Conservation (phyloP, 1,140 invertebrate genomes). For the Drosophila teissieri region DNA sequence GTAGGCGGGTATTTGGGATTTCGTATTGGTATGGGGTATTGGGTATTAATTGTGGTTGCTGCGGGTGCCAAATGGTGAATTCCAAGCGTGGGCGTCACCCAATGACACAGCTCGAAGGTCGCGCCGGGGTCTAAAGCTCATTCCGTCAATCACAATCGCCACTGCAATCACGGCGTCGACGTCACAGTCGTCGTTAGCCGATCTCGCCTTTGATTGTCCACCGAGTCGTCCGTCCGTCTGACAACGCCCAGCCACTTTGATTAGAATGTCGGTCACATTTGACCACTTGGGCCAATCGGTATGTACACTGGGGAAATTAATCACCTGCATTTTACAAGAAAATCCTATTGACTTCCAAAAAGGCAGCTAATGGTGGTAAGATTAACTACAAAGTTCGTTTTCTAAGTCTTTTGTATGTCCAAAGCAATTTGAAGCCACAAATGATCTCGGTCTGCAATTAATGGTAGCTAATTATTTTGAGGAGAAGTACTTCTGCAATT, state of each 20-base stretch:
- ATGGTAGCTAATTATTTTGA: background rate
- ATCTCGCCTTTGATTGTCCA: slow-evolving; percentile 40
- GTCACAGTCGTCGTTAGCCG: slow-evolving; percentile 57
- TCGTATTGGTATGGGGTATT: background rate
- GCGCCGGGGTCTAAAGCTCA: slow-evolving; percentile 34
- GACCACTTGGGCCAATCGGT: slow-evolving; percentile 1
- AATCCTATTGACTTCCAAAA: background rate
- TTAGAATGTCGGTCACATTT: slow-evolving; percentile 56
- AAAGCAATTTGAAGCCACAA: background rate
- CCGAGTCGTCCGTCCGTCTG: slow-evolving; percentile 29
- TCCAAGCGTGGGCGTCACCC: slow-evolving; percentile 73
- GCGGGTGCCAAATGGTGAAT: slow-evolving; percentile 65
- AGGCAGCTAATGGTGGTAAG: no score
- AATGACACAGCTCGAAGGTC: slow-evolving; percentile 59
- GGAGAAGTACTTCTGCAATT: background rate
- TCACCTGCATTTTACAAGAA: background rate
- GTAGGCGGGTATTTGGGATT: background rate
- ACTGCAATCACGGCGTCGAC: slow-evolving; percentile 62
- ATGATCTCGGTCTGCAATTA: background rate
- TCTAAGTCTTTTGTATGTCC: background rate
- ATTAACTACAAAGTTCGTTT: background rate
- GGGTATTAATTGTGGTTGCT: slow-evolving; percentile 56
- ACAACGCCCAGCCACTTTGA: slow-evolving; percentile 50
- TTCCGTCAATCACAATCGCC: slow-evolving; percentile 40
- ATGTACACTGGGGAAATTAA: slow-evolving; percentile 15